These are phyloP conservation scores for Leptopterna dolabrata DNA, from an alignment of 2,888 invertebrate species.

Conservation along the genomic window DNA sequence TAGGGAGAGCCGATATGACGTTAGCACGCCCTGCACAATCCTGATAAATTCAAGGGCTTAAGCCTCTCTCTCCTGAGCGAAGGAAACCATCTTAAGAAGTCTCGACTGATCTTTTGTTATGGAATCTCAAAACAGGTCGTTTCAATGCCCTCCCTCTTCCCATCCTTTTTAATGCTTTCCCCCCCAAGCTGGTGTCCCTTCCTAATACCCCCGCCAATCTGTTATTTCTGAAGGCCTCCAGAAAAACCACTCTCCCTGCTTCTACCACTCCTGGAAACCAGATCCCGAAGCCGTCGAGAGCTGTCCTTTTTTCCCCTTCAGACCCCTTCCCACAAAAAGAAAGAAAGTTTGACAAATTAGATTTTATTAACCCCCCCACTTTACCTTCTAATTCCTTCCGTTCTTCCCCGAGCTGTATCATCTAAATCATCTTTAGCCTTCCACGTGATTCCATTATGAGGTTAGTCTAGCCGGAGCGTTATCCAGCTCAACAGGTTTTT, in stretches of 20 bases:
- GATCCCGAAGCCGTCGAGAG: neutral
- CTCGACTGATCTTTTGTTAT: slow-evolving; percentile 37
- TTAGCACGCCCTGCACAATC: slow-evolving; percentile 7
- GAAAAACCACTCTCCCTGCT: slow-evolving; percentile 3
- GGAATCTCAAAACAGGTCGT: slow-evolving; percentile 48
- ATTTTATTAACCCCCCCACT: slow-evolving; percentile 43
- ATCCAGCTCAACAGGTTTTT: slow-evolving; percentile 48
- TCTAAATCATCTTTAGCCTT: slow-evolving; percentile 42
- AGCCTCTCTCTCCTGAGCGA: neutral
- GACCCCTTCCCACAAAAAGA: slow-evolving; percentile 17
- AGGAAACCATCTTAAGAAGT: neutral
- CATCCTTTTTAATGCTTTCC: slow-evolving; percentile 26
- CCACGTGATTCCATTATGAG: slow-evolving; percentile 30
- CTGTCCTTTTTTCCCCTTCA: neutral
- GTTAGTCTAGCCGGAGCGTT: neutral
- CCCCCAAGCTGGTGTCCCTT: slow-evolving; percentile 9
- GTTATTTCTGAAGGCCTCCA: slow-evolving; percentile 28
- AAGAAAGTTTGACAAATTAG: slow-evolving; percentile 44
- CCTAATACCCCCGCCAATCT: slow-evolving; percentile 38
- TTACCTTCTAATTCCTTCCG: neutral
- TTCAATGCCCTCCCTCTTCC: slow-evolving; percentile 35
- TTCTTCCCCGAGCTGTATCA: neutral
- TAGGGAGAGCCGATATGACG: neutral
- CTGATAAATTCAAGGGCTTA: slow-evolving; percentile 30
- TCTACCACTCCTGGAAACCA: neutral